These are phyloP conservation scores for Caenorhabditis remanei DNA, from an alignment of 1,140 invertebrate genomes.

Conservation along the genomic window DNA sequence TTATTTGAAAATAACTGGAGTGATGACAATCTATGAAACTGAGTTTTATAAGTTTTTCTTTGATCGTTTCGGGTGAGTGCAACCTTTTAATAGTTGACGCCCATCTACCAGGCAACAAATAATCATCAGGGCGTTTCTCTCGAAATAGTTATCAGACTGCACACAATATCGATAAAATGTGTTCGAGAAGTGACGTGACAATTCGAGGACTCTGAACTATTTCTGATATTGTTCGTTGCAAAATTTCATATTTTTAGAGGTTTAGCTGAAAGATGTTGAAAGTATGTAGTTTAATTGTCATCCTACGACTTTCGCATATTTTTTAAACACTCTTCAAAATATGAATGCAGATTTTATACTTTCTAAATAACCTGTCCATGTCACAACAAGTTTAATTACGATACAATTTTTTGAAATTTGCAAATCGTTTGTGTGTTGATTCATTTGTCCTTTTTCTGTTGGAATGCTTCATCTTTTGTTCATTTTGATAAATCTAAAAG, in stretches of 20 bases:
- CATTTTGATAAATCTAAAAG: too few relatives aligned
- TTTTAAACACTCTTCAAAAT: too few relatives aligned
- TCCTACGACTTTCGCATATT: too few relatives aligned
- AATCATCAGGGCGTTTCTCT: slow-evolving; percentile 26
- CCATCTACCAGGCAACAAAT: not conserved
- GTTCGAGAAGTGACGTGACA: not conserved
- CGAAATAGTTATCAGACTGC: not conserved
- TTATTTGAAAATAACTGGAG: slow-evolving; percentile 8
- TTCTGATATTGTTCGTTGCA: not conserved
- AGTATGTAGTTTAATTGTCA: too few relatives aligned
- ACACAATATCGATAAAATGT: not conserved
- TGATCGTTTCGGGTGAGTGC: not conserved
- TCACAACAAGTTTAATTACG: too few relatives aligned
- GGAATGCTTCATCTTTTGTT: too few relatives aligned
- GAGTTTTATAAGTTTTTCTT: not conserved
- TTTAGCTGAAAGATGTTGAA: not conserved
- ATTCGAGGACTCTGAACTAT: not conserved
- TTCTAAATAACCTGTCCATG: too few relatives aligned
- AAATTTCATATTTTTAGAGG: not conserved
- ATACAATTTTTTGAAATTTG: too few relatives aligned
- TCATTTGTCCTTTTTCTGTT: too few relatives aligned
- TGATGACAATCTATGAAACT: not conserved
- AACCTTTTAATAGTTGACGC: slow-evolving; percentile 34
- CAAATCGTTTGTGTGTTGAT: too few relatives aligned
- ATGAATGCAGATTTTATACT: too few relatives aligned